Conservation (phyloP, 2,113 vertebrate genomes). For the Ovibos moschatus region DNA sequence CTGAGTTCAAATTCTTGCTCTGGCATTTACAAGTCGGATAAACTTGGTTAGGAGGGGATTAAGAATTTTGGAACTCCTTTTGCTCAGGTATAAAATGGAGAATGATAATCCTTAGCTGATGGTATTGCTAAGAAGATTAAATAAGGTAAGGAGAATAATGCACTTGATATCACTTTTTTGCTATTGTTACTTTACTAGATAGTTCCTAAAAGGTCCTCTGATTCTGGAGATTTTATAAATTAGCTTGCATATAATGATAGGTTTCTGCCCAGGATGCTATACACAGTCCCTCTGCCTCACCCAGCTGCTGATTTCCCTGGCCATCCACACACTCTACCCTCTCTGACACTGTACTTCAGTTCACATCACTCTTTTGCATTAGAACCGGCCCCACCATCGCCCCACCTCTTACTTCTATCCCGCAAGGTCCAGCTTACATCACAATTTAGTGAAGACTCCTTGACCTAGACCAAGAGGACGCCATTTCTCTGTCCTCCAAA, state of each 20-base stretch:
- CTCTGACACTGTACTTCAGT: neutral
- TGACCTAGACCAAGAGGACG: neutral
- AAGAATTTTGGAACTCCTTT: neutral
- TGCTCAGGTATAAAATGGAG: neutral
- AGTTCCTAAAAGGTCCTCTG: neutral
- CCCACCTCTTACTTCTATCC: neutral
- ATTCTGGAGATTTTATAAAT: neutral
- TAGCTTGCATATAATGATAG: neutral
- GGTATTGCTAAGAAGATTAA: neutral
- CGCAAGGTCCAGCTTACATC: neutral
- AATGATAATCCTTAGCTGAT: neutral
- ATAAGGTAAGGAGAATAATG: neutral
- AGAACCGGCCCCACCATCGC: neutral
- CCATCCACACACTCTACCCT: fast-evolving
- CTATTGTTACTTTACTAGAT: neutral
- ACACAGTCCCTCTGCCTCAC: fast-evolving
- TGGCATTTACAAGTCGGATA: neutral
- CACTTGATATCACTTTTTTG: neutral
- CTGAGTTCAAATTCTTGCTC: neutral
- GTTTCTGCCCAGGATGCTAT: neutral
- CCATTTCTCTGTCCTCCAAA: neutral
- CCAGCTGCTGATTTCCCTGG: neutral
- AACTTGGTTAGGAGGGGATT: neutral
- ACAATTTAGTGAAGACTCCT: neutral
- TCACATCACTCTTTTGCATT: neutral